Percentiles rank a stretch among this genome's conserved stretches.
Evolutionary conservation across 2,113 vertebrate genomes (phyloP).

Genomic region (Brachyistius frenatus): DNA sequence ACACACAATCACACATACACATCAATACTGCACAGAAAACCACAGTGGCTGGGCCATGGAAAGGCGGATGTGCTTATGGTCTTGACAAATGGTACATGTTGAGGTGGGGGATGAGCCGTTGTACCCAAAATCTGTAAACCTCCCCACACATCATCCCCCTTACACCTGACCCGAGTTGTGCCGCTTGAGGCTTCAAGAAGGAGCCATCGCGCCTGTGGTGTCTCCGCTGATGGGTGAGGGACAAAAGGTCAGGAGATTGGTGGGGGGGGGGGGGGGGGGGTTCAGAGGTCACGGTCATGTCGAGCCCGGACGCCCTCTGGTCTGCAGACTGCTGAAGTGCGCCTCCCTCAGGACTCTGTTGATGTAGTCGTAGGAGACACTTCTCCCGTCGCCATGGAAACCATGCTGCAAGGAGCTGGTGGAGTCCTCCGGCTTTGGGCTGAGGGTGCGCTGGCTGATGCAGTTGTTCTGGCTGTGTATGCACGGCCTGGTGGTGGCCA

Average conservation of each 20-base stretch:
- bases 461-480: conserved; percentile 73
- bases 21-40: conserved; percentile 76
- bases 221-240: conserved; percentile 73
- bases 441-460: conserved; percentile 70
- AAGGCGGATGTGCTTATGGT: conserved; percentile 80
- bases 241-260: conserved; percentile 81
- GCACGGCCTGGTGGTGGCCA: conserved; percentile 66
- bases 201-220: conserved; percentile 38
- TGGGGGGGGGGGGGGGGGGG: conserved; percentile 43
- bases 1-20: conserved; percentile 55
- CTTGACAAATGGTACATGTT: conserved; percentile 76
- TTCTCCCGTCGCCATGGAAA: conserved; percentile 75
- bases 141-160: conserved; percentile 57
- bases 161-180: conserved; percentile 34
- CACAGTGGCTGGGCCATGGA: conserved; percentile 80
- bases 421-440: conserved; percentile 72
- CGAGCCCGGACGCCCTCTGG: conserved; percentile 87
- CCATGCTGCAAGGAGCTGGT: conserved; percentile 69
- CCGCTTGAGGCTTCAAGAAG: conserved; percentile 43
- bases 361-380: conserved; percentile 86
- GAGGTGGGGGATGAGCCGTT: conserved; percentile 60
- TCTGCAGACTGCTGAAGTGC: conserved; percentile 96
- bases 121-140: conserved; percentile 67
- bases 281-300: conserved; percentile 76
- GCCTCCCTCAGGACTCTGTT: conserved; percentile 98